These are phyloP conservation scores for Labeo rohita DNA, from an alignment of 2,113 vertebrate genomes.

Conservation along the genomic window DNA sequence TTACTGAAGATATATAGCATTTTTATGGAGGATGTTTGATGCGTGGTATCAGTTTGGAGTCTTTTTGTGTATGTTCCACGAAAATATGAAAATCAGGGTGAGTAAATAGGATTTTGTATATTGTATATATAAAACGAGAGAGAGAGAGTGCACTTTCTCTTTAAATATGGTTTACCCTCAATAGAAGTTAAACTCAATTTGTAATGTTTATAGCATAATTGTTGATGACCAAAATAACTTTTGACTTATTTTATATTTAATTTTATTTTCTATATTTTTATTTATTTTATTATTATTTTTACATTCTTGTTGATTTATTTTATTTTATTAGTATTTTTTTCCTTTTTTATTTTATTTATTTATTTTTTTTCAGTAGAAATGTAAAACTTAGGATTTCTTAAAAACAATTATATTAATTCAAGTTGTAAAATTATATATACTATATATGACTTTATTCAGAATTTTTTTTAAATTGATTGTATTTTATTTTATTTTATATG, in stretches of 20 bases:
- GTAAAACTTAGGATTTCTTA: too few species aligned
- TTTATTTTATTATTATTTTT: too few species aligned
- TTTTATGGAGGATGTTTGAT: neutral
- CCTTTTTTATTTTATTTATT: too few species aligned
- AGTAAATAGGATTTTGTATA: neutral
- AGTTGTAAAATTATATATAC: too few species aligned
- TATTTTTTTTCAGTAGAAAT: too few species aligned
- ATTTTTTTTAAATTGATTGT: too few species aligned
- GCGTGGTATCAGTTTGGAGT: neutral
- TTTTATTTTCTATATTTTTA: too few species aligned
- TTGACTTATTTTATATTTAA: neutral
- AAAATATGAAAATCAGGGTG: neutral
- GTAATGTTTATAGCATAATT: neutral
- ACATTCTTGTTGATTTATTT: too few species aligned
- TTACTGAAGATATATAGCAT: neutral
- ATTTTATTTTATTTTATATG: too few species aligned
- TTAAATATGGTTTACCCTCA: neutral
- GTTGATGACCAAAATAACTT: neutral
- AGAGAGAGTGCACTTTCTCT: neutral
- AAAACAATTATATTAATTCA: too few species aligned
- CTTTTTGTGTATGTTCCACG: neutral
- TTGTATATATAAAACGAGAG: neutral
- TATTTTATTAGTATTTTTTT: too few species aligned
- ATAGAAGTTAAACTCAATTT: neutral
- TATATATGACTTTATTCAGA: too few species aligned